Base-by-base conservation (phyloP, 2,113 vertebrate genomes). In the Rostratula benghalensis region DNA sequence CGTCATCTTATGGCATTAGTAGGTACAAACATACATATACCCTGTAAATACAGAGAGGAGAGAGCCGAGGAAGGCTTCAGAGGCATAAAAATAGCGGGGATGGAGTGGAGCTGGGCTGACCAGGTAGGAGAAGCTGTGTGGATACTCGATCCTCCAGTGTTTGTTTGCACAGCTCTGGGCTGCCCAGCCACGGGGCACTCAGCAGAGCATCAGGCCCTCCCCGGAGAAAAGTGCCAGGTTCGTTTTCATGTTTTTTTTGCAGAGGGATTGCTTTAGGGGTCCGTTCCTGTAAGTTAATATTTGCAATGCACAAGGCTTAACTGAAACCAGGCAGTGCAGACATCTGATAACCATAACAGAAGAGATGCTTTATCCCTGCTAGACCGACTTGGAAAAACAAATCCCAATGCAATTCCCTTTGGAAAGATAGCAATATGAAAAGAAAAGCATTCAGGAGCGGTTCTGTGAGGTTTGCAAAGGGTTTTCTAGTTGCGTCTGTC, bases 281-380 rank as follows among this genome's bases (percentile, higher is more conserved):
- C 97, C 83, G 61, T 98, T 98, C 98, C 98, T 96, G 99, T 99
- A 99, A 99, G 98, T 99, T 97, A 89, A 94, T 97, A 96, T 95
- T 90, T 95, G 93, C 95, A 92, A 14, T 3, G 28, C 83, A 60
- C 51, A 75, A 65, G 76, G 61, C 86, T 95, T 95, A 94, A 95
- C 90, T 96, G 93, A 93, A 97, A 94, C 75, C 88, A 95, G 95
- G 94, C 94, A 76, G 74, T 0, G 3, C 74, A 87, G 91, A 87
- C 89, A 95, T 95, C 94, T 91, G 90, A 96, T 96, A 94, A 94
- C 93, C 91, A 91, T 92, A 96, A 94, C 91, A 87, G 61, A 80
- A 75, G 75, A 93, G 91, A 93, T 85, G 78, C 84, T 96, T 75
- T 56, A n/a, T 59, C 71, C 81, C 73, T 2, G 2, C 80, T 76